A percentile compares a stretch with the other conserved stretches of the same genome.
These are phyloP conservation scores for Sylvicapra grimmia DNA, from an alignment of 2,113 vertebrate species.

Conservation along the genomic window DNA sequence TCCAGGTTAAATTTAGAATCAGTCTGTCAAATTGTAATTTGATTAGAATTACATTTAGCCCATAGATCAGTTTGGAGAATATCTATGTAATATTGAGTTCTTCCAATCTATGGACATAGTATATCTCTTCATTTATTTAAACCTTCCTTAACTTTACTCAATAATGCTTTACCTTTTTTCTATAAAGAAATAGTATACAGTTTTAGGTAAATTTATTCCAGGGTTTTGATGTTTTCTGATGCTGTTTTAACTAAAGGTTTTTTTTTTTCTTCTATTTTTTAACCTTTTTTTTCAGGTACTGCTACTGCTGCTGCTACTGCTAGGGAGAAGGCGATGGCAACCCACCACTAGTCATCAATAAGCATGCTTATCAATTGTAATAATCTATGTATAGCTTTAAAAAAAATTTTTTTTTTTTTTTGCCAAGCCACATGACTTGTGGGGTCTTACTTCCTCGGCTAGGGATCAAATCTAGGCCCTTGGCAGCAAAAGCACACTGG, in stretches of 20 bases:
- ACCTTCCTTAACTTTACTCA: not conserved
- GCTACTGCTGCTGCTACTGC: too few species aligned
- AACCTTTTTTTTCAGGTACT: not conserved
- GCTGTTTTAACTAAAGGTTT: not conserved
- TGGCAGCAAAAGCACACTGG: not conserved
- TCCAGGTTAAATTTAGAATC: conserved; percentile 12
- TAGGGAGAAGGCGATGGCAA: too few species aligned
- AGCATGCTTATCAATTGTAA: not conserved
- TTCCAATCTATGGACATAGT: not conserved
- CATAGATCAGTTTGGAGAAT: not conserved
- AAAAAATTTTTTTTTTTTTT: not conserved
- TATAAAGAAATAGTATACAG: not conserved
- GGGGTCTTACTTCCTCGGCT: accelerated
- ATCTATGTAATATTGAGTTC: not conserved
- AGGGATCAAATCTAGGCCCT: not conserved
- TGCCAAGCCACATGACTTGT: not conserved
- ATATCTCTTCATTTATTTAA: not conserved
- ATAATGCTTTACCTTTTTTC: not conserved
- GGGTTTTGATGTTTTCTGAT: not conserved
- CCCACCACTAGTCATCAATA: not conserved
- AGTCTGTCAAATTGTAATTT: not conserved
- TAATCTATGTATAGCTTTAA: not conserved
- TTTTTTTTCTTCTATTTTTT: not conserved
- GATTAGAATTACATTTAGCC: not conserved
- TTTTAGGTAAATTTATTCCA: not conserved